phyloP scores from a whole-genome alignment of 2,797 vertebrate species.

The Microctenopoma steveboyesi region DNA sequence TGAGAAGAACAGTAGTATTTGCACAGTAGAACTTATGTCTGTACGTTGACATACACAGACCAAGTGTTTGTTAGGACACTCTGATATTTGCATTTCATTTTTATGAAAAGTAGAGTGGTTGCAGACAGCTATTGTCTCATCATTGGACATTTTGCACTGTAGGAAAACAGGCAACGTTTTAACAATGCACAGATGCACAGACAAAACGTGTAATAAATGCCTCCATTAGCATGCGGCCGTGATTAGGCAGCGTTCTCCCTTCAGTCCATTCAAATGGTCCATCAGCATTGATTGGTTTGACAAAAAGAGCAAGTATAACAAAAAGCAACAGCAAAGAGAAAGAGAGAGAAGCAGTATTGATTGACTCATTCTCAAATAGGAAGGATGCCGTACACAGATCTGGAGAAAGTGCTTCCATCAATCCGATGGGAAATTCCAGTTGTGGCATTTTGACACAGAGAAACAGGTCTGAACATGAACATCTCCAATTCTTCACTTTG shows the following conservation, averaged over 20 bases:
- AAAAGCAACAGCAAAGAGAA: conserved; percentile 25
- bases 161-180: neutral
- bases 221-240: conserved; percentile 62
- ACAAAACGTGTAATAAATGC: conserved; percentile 52
- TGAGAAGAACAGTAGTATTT: neutral
- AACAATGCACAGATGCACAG: neutral
- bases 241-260: conserved; percentile 9
- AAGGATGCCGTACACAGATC: conserved; percentile 17
- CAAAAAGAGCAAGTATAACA: conserved; percentile 46
- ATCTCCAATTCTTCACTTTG: conserved; percentile 11
- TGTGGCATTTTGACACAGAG: conserved; percentile 31
- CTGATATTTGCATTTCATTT: too few species aligned
- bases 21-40: neutral
- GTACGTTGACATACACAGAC: too few species aligned
- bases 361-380: conserved; percentile 30
- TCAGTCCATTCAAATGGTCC: conserved; percentile 36
- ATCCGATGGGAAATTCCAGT: conserved; percentile 33
- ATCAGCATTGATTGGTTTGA: conserved; percentile 46
- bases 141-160: conserved; percentile 17
- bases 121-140: neutral
- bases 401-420: conserved; percentile 36
- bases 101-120: too few species aligned
- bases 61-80: too few species aligned
- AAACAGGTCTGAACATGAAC: conserved; percentile 24
- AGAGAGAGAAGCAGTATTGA: conserved; percentile 22